Evolutionary conservation across 2,888 invertebrate genomes (phyloP).

Genomic region (Clistopyga incitator): DNA sequence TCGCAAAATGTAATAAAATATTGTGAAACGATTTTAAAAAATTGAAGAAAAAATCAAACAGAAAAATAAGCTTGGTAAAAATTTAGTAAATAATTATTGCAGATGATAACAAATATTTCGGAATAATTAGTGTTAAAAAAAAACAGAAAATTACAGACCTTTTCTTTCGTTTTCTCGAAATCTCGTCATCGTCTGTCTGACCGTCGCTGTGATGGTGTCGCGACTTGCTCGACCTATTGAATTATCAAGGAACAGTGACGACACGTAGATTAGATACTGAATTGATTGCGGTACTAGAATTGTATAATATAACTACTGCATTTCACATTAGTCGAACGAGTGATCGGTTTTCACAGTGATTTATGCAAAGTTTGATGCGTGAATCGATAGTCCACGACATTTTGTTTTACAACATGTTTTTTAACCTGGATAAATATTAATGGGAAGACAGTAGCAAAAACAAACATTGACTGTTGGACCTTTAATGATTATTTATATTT

Average conservation of each 20-base stretch:
- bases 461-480: too few species aligned
- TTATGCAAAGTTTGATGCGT: neutral
- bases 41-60: too few species aligned
- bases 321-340: neutral
- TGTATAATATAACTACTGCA: neutral
- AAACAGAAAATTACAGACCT: slow-evolving; percentile 70
- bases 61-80: too few species aligned
- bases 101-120: neutral
- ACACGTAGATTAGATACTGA: slow-evolving; percentile 39
- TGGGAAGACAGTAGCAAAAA: too few species aligned
- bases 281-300: neutral
- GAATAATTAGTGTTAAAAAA: neutral
- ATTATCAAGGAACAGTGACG: slow-evolving; percentile 28
- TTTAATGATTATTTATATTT: too few species aligned
- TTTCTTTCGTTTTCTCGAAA: slow-evolving; percentile 79
- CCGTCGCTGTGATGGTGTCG: slow-evolving; percentile 79
- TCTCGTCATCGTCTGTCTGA: slow-evolving; percentile 81
- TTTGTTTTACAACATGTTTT: too few species aligned
- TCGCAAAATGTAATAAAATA: neutral
- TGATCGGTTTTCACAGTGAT: neutral
- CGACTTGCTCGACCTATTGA: slow-evolving; percentile 76
- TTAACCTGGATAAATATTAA: too few species aligned
- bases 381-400: too few species aligned
- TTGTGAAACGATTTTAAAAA: neutral
- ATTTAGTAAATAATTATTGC: neutral